Base-by-base conservation (phyloP, 2,113 vertebrate species). In the Trematomus loennbergii region DNA sequence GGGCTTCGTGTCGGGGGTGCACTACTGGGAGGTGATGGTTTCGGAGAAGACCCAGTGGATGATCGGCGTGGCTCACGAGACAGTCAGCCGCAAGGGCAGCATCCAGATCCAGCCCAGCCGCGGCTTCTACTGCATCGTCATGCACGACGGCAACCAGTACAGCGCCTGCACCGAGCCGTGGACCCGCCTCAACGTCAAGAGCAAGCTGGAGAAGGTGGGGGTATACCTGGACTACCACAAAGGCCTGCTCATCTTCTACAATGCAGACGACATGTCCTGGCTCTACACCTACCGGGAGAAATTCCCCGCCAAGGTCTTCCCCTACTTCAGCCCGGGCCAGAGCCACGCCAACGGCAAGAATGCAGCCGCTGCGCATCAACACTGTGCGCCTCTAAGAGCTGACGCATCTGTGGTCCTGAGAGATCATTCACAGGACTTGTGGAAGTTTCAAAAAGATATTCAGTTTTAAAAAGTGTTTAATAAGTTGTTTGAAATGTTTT, bases 31-130 rank as follows among this genome's bases (percentile, higher is more conserved):
- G 86, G 98, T 99, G 90, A 97, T 98, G 94, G 98, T 99, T 76
- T 98, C 97, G 0, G 98, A 99, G 93, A 99, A 99, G 89, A 99
- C 98, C 40, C 98, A 99, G 93, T 99, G 98, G 98, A 98, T 99
- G 97, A 98, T 99, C 0, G 98, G 98, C 12, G 93, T 99, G 93
- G 98, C 98, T 0, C 96, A 96, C 0, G 98, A 99, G 91, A 96
- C 96, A 0, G 97, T 99, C 1, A 97, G 95, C 81, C 96, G 97
- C 87, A 99, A 98, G 77, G 98, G 98, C 77, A 99, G 96, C 94
- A 99, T 99, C 93, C 98, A 99, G 86, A 99, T 99, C 90, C 97
- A 97, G 77, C 98, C 98, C 0, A 96, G 97, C 90, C 96, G 97
- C 0, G 98, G 98, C 50, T 99, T 99, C 89, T 98, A 98, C 91